These are phyloP conservation scores for Halotydeus destructor DNA, from an alignment of 1,140 invertebrate species.

Conservation along the genomic window DNA sequence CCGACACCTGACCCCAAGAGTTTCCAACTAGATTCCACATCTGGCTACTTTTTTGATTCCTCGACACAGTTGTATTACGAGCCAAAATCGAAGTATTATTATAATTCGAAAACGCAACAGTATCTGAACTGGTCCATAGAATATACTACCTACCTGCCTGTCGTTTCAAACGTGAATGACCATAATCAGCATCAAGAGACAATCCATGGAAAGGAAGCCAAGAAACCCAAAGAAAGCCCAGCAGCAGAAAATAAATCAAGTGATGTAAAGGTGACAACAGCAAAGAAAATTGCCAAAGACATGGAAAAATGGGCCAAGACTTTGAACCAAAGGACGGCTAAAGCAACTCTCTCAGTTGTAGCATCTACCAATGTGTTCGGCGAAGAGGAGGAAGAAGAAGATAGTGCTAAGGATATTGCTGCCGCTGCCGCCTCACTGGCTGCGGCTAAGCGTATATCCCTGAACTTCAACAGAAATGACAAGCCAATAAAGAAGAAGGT, in stretches of 20 bases:
- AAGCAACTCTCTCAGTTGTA: conserved; percentile 42
- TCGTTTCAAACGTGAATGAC: conserved; percentile 20
- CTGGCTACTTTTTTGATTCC: conserved; percentile 90
- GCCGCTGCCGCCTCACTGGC: too few relatives aligned
- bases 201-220: conserved; percentile 15
- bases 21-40: conserved; percentile 83
- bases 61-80: conserved; percentile 85
- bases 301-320: conserved; percentile 95
- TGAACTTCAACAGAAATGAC: too few relatives aligned
- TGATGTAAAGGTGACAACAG: conserved; percentile 83
- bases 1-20: conserved; percentile 59
- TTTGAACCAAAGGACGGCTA: conserved; percentile 88
- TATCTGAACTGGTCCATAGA: conserved; percentile 88
- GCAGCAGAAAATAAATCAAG: conserved; percentile 30
- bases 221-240: conserved; percentile 18
- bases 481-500: too few relatives aligned
- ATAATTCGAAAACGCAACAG: conserved; percentile 61
- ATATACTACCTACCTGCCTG: conserved; percentile 54
- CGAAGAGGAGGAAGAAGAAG: conserved; percentile 8
- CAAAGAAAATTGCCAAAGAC: conserved; percentile 90
- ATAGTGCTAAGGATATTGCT: too few relatives aligned
- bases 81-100: conserved; percentile 66
- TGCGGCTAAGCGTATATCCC: too few relatives aligned
- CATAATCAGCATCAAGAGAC: background rate
- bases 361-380: background rate